These are phyloP conservation scores for Ornithorhynchus anatinus DNA, from an alignment of 2,113 vertebrate species.

Conservation along the genomic window DNA sequence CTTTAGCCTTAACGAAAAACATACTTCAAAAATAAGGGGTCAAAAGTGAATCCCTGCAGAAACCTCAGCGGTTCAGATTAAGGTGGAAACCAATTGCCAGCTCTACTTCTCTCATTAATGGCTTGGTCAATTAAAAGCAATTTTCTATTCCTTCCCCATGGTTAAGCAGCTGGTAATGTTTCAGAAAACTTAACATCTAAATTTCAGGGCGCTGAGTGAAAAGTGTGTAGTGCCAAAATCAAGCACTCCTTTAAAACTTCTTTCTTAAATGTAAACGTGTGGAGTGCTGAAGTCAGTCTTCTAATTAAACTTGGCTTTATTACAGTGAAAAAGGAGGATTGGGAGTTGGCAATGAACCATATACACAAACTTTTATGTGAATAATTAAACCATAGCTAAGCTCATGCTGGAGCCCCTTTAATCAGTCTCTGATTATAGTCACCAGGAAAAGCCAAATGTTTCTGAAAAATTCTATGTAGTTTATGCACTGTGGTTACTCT, in stretches of 20 bases:
- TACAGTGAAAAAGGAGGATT: conserved; percentile 54
- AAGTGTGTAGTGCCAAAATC: background rate
- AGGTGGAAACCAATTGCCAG: conserved; percentile 31
- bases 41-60: conserved; percentile 22
- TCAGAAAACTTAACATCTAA: conserved; percentile 43
- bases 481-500: conserved; percentile 11
- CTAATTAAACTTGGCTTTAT: conserved; percentile 60
- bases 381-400: conserved; percentile 59
- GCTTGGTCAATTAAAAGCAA: conserved; percentile 54
- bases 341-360: conserved; percentile 39
- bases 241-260: background rate
- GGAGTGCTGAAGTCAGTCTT: conserved; percentile 28
- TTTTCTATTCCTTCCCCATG: conserved; percentile 45
- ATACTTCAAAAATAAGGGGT: conserved; percentile 35
- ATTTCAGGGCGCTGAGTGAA: conserved; percentile 66
- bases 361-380: conserved; percentile 61
- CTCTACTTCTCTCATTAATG: conserved; percentile 45
- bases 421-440: conserved; percentile 40
- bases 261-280: conserved; percentile 5
- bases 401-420: conserved; percentile 57
- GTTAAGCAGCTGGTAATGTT: conserved; percentile 29
- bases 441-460: conserved; percentile 31
- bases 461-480: background rate
- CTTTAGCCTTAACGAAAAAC: background rate
- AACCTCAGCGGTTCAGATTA: conserved; percentile 21